Evolutionary conservation across 2,113 vertebrate species (phyloP).

Genomic region (Gasterosteus aculeatus): DNA sequence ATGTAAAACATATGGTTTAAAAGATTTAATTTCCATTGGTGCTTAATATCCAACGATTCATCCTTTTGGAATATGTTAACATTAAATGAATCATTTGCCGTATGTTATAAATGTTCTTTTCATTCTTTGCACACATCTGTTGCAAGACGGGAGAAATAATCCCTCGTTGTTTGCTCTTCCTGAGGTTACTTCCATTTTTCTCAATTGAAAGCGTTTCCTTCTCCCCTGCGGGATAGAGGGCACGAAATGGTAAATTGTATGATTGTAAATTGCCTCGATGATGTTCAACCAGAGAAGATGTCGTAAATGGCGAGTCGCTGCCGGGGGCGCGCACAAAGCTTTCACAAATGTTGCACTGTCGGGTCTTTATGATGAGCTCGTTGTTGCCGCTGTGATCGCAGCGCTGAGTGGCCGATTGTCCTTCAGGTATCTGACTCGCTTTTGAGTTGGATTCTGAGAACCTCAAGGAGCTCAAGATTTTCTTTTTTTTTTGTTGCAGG

Average conservation of each 20-base stretch:
- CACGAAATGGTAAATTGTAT: background rate
- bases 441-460: too few species aligned
- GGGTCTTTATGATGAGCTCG: background rate
- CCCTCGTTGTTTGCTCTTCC: background rate
- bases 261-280: background rate
- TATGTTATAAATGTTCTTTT: background rate
- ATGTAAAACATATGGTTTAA: background rate
- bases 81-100: background rate
- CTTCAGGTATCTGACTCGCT: background rate
- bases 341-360: too few species aligned
- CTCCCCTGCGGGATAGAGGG: background rate
- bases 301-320: background rate
- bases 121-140: background rate
- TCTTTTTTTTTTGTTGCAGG: constrained; percentile 80
- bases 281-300: background rate
- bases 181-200: background rate
- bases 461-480: background rate
- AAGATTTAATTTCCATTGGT: background rate
- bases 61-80: background rate
- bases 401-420: background rate
- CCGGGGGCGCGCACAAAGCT: too few species aligned
- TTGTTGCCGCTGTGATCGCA: background rate
- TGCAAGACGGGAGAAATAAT: background rate
- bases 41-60: too few species aligned
- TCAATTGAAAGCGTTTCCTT: background rate